Evolutionary conservation across 2,113 vertebrate species (phyloP).

Genomic region (Grantiella picta): DNA sequence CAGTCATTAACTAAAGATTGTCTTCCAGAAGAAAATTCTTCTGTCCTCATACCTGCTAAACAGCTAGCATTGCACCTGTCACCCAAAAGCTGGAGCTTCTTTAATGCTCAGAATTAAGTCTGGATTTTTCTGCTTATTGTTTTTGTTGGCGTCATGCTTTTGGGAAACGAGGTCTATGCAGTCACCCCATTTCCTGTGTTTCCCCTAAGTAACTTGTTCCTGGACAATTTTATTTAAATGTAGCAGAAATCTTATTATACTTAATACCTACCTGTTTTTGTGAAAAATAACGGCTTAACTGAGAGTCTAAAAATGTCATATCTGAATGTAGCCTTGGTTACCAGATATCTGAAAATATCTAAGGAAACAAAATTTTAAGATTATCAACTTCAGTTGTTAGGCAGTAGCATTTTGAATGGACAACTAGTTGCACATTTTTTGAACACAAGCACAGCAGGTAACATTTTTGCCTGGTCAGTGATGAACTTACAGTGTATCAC

Average conservation of each 20-base stretch:
- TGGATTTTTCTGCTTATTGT: neutral
- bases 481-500: neutral
- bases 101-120: neutral
- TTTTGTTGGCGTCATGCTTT: neutral
- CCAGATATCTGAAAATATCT: neutral
- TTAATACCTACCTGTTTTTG: neutral
- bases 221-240: neutral
- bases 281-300: neutral
- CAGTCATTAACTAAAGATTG: neutral
- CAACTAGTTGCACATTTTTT: neutral
- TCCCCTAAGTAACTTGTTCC: neutral
- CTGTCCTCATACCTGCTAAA: neutral
- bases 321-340: neutral
- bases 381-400: neutral
- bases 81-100: neutral
- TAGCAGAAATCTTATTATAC: neutral
- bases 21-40: neutral
- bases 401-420: neutral
- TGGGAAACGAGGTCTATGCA: neutral
- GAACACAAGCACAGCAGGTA: neutral
- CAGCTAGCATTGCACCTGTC: neutral
- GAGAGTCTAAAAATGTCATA: neutral
- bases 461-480: neutral
- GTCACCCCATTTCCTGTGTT: neutral
- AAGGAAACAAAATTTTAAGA: neutral